Evolutionary conservation across 1,140 invertebrate species (phyloP).

Genomic region (Anastrepha obliqua): DNA sequence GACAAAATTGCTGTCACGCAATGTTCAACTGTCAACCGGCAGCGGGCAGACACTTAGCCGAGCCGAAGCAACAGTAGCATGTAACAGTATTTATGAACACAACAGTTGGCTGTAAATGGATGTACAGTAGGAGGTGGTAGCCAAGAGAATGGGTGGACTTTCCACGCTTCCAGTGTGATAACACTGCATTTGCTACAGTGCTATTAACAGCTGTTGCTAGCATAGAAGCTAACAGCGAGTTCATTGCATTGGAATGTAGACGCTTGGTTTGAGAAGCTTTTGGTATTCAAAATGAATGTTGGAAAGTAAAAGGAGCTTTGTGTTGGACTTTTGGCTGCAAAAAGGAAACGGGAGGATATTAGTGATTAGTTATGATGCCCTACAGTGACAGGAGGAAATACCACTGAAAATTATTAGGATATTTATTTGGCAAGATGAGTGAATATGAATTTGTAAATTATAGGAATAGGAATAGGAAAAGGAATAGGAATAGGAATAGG

Average conservation of each 20-base stretch:
- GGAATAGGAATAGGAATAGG: background rate
- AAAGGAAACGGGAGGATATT: background rate
- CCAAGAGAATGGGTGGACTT: background rate
- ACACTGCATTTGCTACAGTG: background rate
- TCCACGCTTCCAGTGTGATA: slow-evolving; percentile 4
- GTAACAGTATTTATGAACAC: background rate
- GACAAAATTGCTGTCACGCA: slow-evolving; percentile 46
- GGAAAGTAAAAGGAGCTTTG: background rate
- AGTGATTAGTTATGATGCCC: background rate
- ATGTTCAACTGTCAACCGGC: slow-evolving; percentile 26
- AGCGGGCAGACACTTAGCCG: slow-evolving; percentile 15
- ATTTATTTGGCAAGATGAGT: background rate
- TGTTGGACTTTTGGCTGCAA: slow-evolving; percentile 9
- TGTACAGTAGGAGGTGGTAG: background rate
- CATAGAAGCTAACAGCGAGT: background rate
- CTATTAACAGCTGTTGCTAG: background rate
- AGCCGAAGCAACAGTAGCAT: slow-evolving; percentile 5
- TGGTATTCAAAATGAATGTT: background rate
- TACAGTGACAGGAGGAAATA: background rate
- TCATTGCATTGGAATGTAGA: background rate
- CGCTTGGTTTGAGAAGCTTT: slow-evolving; percentile 26
- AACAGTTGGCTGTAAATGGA: slow-evolving; percentile 1
- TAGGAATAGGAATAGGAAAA: background rate
- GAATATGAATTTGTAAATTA: background rate
- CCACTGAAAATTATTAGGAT: no score